phyloP scores from a whole-genome alignment of 2,113 vertebrate genomes.

The Aplodontia rufa region DNA sequence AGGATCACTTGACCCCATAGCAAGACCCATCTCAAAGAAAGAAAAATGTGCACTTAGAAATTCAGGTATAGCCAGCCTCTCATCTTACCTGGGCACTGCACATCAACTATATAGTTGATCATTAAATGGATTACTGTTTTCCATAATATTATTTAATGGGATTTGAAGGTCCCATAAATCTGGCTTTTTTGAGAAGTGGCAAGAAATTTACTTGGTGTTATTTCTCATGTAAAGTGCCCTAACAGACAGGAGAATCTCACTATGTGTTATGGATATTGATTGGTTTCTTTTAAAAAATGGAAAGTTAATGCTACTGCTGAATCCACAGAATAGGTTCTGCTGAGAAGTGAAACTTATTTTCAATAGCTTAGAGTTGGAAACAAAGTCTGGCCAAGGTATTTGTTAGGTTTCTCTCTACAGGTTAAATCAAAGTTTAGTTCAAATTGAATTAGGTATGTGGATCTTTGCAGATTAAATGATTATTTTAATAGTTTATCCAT shows the following conservation, averaged over 20 bases:
- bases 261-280: slow-evolving; percentile 37
- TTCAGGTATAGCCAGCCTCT: background rate
- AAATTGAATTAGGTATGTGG: background rate
- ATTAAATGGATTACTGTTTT: background rate
- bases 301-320: slow-evolving; percentile 55
- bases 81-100: background rate
- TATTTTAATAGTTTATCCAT: background rate
- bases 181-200: background rate
- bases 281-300: slow-evolving; percentile 61
- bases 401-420: slow-evolving; percentile 17
- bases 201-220: background rate
- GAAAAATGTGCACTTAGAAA: background rate
- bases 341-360: slow-evolving; percentile 54
- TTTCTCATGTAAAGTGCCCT: slow-evolving; percentile 35
- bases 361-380: background rate
- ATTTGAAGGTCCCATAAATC: background rate
- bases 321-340: slow-evolving; percentile 55
- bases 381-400: slow-evolving; percentile 16
- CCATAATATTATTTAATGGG: background rate
- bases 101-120: background rate
- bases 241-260: background rate
- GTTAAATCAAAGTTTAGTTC: background rate
- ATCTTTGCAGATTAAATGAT: background rate
- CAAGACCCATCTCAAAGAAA: background rate
- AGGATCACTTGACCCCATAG: background rate